These are phyloP conservation scores for Clanis bilineata DNA, from an alignment of 2,888 invertebrate genomes.

Conservation along the genomic window DNA sequence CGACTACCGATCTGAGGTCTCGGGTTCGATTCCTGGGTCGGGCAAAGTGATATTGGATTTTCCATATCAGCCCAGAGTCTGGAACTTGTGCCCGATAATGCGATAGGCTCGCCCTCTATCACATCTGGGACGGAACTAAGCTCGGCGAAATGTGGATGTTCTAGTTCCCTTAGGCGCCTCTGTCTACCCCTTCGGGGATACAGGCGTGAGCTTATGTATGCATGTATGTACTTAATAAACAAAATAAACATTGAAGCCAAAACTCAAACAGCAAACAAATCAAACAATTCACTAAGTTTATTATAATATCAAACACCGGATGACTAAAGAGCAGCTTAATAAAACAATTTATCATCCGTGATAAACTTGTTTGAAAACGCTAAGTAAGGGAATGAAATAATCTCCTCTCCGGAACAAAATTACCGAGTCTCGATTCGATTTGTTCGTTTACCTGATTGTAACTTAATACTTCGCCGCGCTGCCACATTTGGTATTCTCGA, in stretches of 20 bases:
- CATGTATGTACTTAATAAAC: background rate
- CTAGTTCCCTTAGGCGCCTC: too few relatives aligned
- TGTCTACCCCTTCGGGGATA: too few relatives aligned
- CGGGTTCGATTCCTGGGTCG: too few relatives aligned
- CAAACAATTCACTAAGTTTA: background rate
- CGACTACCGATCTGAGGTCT: too few relatives aligned
- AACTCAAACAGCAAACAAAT: conserved; percentile 1
- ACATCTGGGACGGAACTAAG: too few relatives aligned
- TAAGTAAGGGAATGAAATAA: conserved; percentile 62
- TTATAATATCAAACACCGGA: background rate
- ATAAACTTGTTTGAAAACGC: conserved; percentile 59
- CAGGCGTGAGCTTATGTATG: too few relatives aligned
- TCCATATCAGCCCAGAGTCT: too few relatives aligned
- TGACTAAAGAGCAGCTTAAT: conserved; percentile 33
- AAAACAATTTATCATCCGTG: conserved; percentile 58
- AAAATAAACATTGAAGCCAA: background rate
- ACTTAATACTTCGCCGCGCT: conserved; percentile 63
- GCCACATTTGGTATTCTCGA: conserved; percentile 58
- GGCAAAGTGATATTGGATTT: too few relatives aligned
- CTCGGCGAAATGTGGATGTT: too few relatives aligned
- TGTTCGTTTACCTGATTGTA: conserved; percentile 54
- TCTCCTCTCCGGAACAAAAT: conserved; percentile 49
- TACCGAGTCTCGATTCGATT: conserved; percentile 55
- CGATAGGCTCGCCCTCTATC: too few relatives aligned
- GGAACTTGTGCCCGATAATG: too few relatives aligned